phyloP scores from a whole-genome alignment of 2,797 vertebrate species.

The Scarus forsteni region DNA sequence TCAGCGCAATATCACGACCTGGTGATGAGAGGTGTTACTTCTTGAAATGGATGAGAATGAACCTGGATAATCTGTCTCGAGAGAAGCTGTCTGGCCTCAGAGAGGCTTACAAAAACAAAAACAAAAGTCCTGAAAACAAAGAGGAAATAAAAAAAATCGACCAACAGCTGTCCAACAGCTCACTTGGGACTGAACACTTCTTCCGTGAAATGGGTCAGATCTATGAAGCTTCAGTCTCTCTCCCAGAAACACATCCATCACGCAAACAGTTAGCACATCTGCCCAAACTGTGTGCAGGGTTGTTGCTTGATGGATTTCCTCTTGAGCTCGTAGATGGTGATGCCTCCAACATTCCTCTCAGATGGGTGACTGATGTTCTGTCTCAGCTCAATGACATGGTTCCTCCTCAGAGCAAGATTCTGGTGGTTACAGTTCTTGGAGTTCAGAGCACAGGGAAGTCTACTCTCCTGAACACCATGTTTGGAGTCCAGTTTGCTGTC shows the following conservation, averaged over 20 bases:
- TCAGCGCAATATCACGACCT: slow-evolving; percentile 69
- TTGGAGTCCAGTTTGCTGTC: slow-evolving; percentile 87
- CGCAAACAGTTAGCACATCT: slow-evolving; percentile 75
- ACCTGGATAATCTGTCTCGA: slow-evolving; percentile 77
- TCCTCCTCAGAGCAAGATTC: slow-evolving; percentile 71
- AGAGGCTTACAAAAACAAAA: slow-evolving; percentile 72
- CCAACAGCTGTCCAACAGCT: slow-evolving; percentile 76
- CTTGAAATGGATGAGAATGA: slow-evolving; percentile 86
- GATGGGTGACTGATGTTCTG: slow-evolving; percentile 83
- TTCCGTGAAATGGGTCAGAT: slow-evolving; percentile 87
- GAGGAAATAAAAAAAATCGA: slow-evolving; percentile 70
- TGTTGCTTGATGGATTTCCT: slow-evolving; percentile 84
- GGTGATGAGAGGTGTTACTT: slow-evolving; percentile 78
- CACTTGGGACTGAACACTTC: slow-evolving; percentile 86
- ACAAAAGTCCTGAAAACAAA: slow-evolving; percentile 55
- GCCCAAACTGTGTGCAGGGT: slow-evolving; percentile 78
- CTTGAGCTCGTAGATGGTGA: slow-evolving; percentile 88
- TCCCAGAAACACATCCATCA: slow-evolving; percentile 42
- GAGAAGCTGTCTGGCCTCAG: slow-evolving; percentile 63
- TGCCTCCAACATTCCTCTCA: slow-evolving; percentile 84
- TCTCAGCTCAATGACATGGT: slow-evolving; percentile 75
- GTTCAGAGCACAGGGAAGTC: slow-evolving; percentile 84
- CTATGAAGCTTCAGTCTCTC: slow-evolving; percentile 82
- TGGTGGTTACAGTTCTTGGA: slow-evolving; percentile 83
- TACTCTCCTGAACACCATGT: slow-evolving; percentile 83